These are phyloP conservation scores for Drosophila kanekoi DNA, from an alignment of 2,888 invertebrate genomes.

Conservation along the genomic window DNA sequence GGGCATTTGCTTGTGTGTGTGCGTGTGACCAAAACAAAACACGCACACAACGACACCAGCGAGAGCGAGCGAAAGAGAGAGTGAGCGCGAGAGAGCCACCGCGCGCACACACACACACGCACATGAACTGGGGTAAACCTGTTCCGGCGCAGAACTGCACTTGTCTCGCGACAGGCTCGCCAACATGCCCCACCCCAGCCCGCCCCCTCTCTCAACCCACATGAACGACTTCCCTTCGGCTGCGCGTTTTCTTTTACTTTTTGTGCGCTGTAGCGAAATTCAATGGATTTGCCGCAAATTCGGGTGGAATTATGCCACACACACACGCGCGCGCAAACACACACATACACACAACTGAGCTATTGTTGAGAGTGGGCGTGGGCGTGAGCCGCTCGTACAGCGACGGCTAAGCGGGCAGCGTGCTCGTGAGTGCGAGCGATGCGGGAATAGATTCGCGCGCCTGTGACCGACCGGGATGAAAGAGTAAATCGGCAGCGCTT, in stretches of 20 bases:
- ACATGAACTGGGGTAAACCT: conserved; percentile 57
- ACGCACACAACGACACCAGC: conserved; percentile 51
- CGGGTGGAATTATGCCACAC: conserved; percentile 80
- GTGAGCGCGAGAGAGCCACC: conserved; percentile 45
- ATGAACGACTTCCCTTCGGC: conserved; percentile 52
- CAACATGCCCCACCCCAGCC: conserved; percentile 10
- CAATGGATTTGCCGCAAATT: conserved; percentile 80
- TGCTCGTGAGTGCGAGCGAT: conserved; percentile 69
- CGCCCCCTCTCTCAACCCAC: neutral
- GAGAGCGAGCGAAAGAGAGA: conserved; percentile 30
- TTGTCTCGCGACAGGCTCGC: conserved; percentile 63
- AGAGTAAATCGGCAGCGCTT: conserved; percentile 77
- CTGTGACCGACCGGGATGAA: conserved; percentile 71
- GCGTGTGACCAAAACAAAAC: conserved; percentile 83
- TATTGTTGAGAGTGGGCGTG: conserved; percentile 69
- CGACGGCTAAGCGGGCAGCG: conserved; percentile 42
- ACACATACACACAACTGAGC: conserved; percentile 14
- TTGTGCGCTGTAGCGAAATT: conserved; percentile 77
- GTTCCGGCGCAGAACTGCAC: conserved; percentile 77
- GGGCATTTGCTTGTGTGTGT: conserved; percentile 36
- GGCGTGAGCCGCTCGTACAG: conserved; percentile 60
- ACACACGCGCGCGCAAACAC: conserved; percentile 36
- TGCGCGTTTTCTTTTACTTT: conserved; percentile 72
- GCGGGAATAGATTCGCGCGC: conserved; percentile 65
- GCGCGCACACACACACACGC: conserved; percentile 10